These are phyloP conservation scores for Diabrotica virgifera DNA, from an alignment of 1,140 invertebrate species.

Conservation along the genomic window DNA sequence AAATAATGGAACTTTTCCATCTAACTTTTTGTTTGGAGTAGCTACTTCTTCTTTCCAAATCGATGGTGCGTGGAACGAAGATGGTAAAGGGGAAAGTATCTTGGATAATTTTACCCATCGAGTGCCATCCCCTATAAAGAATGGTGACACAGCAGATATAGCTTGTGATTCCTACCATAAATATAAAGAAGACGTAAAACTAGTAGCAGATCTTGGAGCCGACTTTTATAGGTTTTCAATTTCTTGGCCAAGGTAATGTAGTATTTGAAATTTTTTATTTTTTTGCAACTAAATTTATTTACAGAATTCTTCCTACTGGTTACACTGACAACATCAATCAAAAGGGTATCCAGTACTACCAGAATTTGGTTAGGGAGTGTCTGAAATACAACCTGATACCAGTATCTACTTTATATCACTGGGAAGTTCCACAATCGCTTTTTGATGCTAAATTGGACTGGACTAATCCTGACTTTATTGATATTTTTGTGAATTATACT, in stretches of 20 bases:
- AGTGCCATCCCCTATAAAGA: no score
- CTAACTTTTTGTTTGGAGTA: constrained; percentile 44
- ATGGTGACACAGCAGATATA: not conserved
- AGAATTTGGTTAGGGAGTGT: not conserved
- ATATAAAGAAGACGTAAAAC: constrained; percentile 8
- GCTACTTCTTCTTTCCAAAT: constrained; percentile 46
- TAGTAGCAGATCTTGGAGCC: not conserved
- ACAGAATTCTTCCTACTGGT: constrained; percentile 8
- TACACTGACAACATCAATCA: constrained; percentile 8
- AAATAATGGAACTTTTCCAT: constrained; percentile 48
- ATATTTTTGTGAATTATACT: constrained; percentile 42
- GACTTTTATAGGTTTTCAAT: constrained; percentile 5
- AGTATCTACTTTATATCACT: constrained; percentile 3
- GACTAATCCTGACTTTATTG: constrained; percentile 34
- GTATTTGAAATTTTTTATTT: no score
- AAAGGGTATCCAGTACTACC: constrained; percentile 2
- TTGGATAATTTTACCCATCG: constrained; percentile 50
- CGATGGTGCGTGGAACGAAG: constrained; percentile 37
- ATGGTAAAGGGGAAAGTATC: constrained; percentile 49
- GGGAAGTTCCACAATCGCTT: constrained; percentile 4
- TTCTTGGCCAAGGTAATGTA: constrained; percentile 1
- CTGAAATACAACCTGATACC: not conserved
- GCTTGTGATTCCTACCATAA: constrained; percentile 2
- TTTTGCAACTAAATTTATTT: no score
- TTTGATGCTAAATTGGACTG: constrained; percentile 34